These are phyloP conservation scores for Apotomis capreana DNA, from an alignment of 2,888 invertebrate species.

Conservation along the genomic window DNA sequence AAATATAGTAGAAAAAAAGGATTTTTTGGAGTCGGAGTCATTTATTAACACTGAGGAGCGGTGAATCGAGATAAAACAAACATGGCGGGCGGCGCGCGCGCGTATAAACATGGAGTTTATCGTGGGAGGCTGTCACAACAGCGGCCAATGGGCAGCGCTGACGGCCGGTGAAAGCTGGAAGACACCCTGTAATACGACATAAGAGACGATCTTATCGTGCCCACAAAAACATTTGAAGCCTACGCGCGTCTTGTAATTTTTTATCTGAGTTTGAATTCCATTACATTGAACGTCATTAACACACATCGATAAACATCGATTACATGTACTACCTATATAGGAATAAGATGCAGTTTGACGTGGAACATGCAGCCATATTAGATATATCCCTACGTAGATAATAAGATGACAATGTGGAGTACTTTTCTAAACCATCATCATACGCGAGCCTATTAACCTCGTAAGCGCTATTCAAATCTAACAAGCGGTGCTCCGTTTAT, in stretches of 20 bases:
- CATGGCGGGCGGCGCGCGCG: constrained; percentile 80
- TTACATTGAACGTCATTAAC: constrained; percentile 63
- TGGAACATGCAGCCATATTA: neutral
- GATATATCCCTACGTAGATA: constrained; percentile 20
- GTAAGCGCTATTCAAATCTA: constrained; percentile 73
- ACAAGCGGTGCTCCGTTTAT: constrained; percentile 74
- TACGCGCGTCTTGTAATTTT: constrained; percentile 66
- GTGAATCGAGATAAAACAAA: constrained; percentile 82
- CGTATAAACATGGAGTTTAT: constrained; percentile 78
- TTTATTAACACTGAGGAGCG: constrained; percentile 79
- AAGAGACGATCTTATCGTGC: constrained; percentile 70
- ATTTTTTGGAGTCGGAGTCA: constrained; percentile 74
- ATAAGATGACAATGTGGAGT: constrained; percentile 44
- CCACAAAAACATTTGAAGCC: constrained; percentile 66
- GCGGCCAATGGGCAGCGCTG: constrained; percentile 70
- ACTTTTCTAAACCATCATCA: constrained; percentile 58
- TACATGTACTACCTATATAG: constrained; percentile 39
- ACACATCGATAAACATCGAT: constrained; percentile 56
- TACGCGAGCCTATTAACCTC: constrained; percentile 65
- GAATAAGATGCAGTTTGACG: constrained; percentile 9
- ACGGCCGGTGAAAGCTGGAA: constrained; percentile 77
- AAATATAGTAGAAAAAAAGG: constrained; percentile 69
- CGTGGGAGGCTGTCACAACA: constrained; percentile 84
- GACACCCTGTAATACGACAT: constrained; percentile 71
- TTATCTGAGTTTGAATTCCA: constrained; percentile 56